Evolutionary conservation across 2,113 vertebrate genomes (phyloP).

Genomic region (Columba livia): DNA sequence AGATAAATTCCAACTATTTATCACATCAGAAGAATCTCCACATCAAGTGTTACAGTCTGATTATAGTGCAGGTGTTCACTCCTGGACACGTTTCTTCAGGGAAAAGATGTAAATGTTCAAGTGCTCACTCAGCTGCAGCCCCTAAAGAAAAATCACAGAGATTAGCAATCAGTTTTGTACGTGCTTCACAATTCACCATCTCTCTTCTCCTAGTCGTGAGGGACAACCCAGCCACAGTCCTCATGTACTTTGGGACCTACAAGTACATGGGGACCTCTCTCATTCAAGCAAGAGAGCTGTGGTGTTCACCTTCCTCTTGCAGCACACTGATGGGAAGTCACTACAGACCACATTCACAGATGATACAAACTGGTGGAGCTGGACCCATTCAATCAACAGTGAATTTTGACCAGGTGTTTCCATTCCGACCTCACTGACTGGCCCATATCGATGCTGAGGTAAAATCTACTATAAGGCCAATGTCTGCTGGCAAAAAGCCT

Average conservation of each 20-base stretch:
- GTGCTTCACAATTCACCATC: neutral
- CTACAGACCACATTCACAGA: neutral
- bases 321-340: neutral
- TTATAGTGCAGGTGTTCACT: neutral
- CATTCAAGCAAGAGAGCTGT: neutral
- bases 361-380: neutral
- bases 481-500: neutral
- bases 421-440: neutral
- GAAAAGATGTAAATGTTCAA: slow-evolving; percentile 66
- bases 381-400: neutral
- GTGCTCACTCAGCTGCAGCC: slow-evolving; percentile 61
- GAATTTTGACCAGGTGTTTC: neutral
- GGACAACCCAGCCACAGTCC: neutral
- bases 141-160: slow-evolving; percentile 19
- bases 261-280: neutral
- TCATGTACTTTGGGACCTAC: rapidly evolving
- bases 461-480: neutral
- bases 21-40: slow-evolving; percentile 3
- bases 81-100: slow-evolving; percentile 48
- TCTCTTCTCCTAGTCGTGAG: neutral
- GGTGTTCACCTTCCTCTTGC: neutral
- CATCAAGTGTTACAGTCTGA: neutral
- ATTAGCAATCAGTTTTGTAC: neutral
- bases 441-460: rapidly evolving
- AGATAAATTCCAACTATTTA: neutral